Conservation (phyloP, 2,888 invertebrate species). For the Plusia festucae region DNA sequence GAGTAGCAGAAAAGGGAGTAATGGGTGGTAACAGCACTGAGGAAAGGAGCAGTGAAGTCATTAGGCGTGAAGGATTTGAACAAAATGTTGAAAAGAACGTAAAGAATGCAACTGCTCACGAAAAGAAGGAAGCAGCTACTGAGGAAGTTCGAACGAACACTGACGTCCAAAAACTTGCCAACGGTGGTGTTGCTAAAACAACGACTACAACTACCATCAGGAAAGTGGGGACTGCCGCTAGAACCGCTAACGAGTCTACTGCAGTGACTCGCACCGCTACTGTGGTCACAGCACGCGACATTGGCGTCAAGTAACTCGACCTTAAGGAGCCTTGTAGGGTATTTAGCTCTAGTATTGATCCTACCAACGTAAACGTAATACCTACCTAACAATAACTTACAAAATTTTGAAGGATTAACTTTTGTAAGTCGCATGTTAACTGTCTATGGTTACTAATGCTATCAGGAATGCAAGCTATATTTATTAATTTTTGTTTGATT, state of each 20-base stretch:
- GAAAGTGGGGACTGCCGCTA: conserved; percentile 81
- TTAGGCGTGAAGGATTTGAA: conserved; percentile 76
- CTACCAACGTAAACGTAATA: conserved; percentile 39
- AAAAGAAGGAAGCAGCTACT: conserved; percentile 73
- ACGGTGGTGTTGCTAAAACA: conserved; percentile 81
- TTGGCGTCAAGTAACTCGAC: conserved; percentile 78
- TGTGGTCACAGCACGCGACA: conserved; percentile 76
- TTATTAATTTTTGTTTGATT: conserved; percentile 50
- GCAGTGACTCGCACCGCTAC: conserved; percentile 63
- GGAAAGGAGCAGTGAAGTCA: conserved; percentile 71
- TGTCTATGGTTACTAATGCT: conserved; percentile 36
- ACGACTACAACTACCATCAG: conserved; percentile 83
- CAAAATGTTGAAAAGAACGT: conserved; percentile 76
- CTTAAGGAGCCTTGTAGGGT: conserved; percentile 7
- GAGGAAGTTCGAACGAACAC: conserved; percentile 80
- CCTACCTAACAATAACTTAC: conserved; percentile 31
- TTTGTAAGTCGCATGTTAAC: conserved; percentile 24
- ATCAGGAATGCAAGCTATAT: conserved; percentile 44
- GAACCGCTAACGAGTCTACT: conserved; percentile 76
- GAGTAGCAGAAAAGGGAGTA: conserved; percentile 74
- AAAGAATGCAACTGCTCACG: conserved; percentile 76
- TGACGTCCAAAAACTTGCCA: conserved; percentile 79
- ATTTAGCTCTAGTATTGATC: conserved; percentile 34
- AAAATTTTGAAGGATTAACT: conserved; percentile 45
- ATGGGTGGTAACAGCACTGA: conserved; percentile 71